Conservation (phyloP, 53 echinoderm and acorn worm genomes). For the Holothuria leucospilota region DNA sequence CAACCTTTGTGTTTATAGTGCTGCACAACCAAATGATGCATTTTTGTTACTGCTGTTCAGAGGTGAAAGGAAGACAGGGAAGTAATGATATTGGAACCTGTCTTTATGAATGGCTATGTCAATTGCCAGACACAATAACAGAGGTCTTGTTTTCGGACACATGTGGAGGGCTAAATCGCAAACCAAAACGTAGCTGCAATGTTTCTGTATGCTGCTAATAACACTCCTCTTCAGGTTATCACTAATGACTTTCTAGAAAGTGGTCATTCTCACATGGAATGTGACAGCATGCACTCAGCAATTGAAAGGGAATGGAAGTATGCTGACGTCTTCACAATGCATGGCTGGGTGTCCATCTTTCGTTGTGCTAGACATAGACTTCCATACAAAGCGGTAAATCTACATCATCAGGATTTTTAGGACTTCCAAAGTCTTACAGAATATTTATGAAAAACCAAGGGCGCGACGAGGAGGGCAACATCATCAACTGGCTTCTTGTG, state of each 20-base stretch:
- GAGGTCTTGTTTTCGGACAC: slow-evolving; percentile 32
- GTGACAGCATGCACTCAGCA: slow-evolving; percentile 45
- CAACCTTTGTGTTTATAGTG: slow-evolving; percentile 46
- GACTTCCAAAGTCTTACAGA: neutral
- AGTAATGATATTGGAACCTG: slow-evolving; percentile 53
- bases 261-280: slow-evolving; percentile 45
- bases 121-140: neutral
- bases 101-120: neutral
- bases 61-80: slow-evolving; percentile 26
- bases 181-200: slow-evolving; percentile 40
- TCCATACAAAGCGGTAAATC: slow-evolving; percentile 8
- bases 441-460: neutral
- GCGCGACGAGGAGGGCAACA: slow-evolving; percentile 42
- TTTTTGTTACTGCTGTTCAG: slow-evolving; percentile 45
- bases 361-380: slow-evolving; percentile 36
- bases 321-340: slow-evolving; percentile 23
- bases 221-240: slow-evolving; percentile 38
- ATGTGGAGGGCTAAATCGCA: slow-evolving; percentile 49
- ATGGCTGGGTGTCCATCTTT: slow-evolving; percentile 46
- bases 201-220: slow-evolving; percentile 37
- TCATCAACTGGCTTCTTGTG: slow-evolving; percentile 59
- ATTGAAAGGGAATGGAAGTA: slow-evolving; percentile 44
- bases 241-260: slow-evolving; percentile 43
- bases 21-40: slow-evolving; percentile 19
- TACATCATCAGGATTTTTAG: neutral